phyloP scores from a whole-genome alignment of 2,888 invertebrate species.

The Idaea straminata region DNA sequence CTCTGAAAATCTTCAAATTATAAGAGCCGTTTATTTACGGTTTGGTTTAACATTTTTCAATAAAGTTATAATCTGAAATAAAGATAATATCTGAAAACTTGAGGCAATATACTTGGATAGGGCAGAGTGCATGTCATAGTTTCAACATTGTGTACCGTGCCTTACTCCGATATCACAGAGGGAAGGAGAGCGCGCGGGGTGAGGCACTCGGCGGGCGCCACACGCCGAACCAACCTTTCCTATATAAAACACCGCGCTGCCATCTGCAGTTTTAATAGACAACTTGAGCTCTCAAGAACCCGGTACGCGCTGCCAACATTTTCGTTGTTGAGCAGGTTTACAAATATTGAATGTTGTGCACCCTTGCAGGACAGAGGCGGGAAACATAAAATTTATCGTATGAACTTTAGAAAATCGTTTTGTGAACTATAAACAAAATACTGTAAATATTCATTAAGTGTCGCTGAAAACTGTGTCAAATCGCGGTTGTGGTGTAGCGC shows the following conservation, averaged over 20 bases:
- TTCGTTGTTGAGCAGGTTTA: slow-evolving; percentile 46
- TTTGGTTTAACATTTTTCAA: slow-evolving; percentile 1
- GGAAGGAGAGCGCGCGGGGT: slow-evolving; percentile 35
- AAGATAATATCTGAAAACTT: slow-evolving; percentile 5
- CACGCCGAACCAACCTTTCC: slow-evolving; percentile 45
- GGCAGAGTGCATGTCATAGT: neutral
- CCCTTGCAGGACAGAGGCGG: slow-evolving; percentile 57
- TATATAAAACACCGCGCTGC: slow-evolving; percentile 77
- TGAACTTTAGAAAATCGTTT: slow-evolving; percentile 35
- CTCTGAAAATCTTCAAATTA: neutral
- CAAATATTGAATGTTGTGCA: slow-evolving; percentile 64
- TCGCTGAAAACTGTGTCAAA: slow-evolving; percentile 54
- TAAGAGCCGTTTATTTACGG: neutral
- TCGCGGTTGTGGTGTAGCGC: slow-evolving; percentile 42
- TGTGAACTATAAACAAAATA: slow-evolving; percentile 34
- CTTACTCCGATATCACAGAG: slow-evolving; percentile 12
- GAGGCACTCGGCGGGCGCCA: slow-evolving; percentile 43
- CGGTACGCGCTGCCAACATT: slow-evolving; percentile 71
- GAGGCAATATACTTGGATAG: neutral
- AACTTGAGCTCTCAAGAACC: slow-evolving; percentile 72
- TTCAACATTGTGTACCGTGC: neutral
- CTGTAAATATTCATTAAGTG: slow-evolving; percentile 29
- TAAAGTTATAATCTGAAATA: slow-evolving; percentile 10
- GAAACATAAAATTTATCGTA: slow-evolving; percentile 51
- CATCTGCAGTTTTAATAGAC: slow-evolving; percentile 79